Base-by-base conservation (phyloP, 2,113 vertebrate genomes). In the Oncorhynchus gorbuscha region DNA sequence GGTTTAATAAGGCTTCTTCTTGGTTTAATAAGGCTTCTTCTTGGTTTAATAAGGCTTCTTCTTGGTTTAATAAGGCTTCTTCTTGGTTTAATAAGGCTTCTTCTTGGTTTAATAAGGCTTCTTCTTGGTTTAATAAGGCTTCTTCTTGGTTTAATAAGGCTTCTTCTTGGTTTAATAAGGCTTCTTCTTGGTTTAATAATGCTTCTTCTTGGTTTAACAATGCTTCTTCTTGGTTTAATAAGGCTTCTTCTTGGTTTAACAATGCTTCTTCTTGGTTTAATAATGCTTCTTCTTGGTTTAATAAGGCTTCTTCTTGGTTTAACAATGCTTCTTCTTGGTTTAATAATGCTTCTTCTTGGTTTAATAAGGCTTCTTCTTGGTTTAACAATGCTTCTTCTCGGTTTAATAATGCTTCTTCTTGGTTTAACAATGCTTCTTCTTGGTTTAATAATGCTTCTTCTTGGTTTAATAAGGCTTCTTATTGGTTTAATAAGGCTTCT, bases 211-310 rank as follows among this genome's bases (percentile, higher is more conserved):
- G 30, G 30, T 32, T 32, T 32, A 32, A 32, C 5, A 32, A 32
- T 91, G 91, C 89, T 87, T 71, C 75, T 66, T 78, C 69, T 76
- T 22, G 51, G 3, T 4, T 12, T 20, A 35, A 30, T 66, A 24
- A 55, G 16, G 66, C 13, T 28, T 9, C 28, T 18, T 68, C 16
- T 32, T 32, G 30, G 30, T 32, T 32, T 32, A 32, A 32, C 5
- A 32, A 32, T 51, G 66, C 24, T 28, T 32, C 26, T 7, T 68
- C 14, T 28, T 30, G 30, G 30, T 30, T 30, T 30, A 30, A 30
- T 30, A 30, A 30, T 30, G 30, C 75, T 66, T 77, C 66, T 45
- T 11, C 8, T 76, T 22, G 51, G 3, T 4, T 12, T 9, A 35
- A 32, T 32, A 32, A 32, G 5, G 30, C 30, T 32, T 5, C 32